phyloP scores from a whole-genome alignment of 1,140 invertebrate species.

The Chymomyza costata region DNA sequence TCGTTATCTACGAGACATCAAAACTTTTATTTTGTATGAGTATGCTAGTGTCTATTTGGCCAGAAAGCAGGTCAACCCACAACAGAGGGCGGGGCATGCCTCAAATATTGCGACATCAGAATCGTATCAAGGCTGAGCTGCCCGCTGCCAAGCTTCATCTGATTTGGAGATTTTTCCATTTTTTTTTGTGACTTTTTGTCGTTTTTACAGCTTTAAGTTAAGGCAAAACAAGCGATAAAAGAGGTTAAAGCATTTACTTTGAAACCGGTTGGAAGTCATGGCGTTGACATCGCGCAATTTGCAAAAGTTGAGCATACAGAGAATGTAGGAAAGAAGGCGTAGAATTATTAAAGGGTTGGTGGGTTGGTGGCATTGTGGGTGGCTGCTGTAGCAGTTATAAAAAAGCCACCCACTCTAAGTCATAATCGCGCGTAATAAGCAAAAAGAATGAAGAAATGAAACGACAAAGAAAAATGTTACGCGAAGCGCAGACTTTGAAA shows the following conservation, averaged over 20 bases:
- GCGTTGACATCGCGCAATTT: conserved; percentile 43
- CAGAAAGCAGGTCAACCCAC: not conserved
- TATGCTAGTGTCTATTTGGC: too few relatives aligned
- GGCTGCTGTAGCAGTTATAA: too few relatives aligned
- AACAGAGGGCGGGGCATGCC: not conserved
- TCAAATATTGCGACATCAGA: not conserved
- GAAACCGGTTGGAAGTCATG: conserved; percentile 39
- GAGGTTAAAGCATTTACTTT: conserved; percentile 18
- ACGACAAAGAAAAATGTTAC: conserved; percentile 18
- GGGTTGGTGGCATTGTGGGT: too few relatives aligned
- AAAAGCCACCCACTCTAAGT: too few relatives aligned
- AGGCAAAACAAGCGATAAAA: conserved; percentile 34
- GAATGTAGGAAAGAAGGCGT: not conserved
- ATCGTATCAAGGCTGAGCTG: too few relatives aligned
- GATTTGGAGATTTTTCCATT: not conserved
- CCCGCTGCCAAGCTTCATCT: too few relatives aligned
- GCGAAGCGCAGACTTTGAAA: too few relatives aligned
- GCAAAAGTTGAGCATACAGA: conserved; percentile 2
- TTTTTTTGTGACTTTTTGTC: not conserved
- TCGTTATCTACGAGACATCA: conserved; percentile 19
- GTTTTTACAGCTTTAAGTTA: conserved; percentile 17
- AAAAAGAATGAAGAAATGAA: conserved; percentile 8
- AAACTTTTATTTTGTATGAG: conserved; percentile 7
- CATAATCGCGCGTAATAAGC: too few relatives aligned
- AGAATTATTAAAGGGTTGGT: too few relatives aligned